Evolutionary conservation across 2,113 vertebrate species (phyloP), one percentile per base, ranked within the genome.

Genomic region (Esox niger): DNA sequence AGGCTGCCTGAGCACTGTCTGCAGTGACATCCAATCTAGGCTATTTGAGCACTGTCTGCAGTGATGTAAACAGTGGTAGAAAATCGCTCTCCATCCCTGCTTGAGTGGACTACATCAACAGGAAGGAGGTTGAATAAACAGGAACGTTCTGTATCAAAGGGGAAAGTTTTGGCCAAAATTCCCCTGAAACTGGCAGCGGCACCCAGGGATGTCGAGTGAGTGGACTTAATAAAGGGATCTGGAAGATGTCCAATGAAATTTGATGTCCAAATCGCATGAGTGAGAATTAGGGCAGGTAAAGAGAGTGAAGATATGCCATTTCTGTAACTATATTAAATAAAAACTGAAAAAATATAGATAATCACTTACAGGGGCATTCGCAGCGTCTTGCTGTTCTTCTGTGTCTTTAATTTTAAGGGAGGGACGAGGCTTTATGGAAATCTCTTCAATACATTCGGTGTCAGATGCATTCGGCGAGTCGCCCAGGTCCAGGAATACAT

Each of bases 401-500:
- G 82, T 61, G 54, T 96, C 95, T 73, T 91, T 91, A 82, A 76
- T n/a, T 4, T 43, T 43, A 17, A 43, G 38, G 20, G 88, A 84
- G 0, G 85, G 47, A 33, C 89, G 91, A 65, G 93, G 85, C 84
- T 91, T 95, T 68, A 91, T 78, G 0, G 89, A 82, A 2, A 87
- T 69, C 30, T 98, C 97, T 65, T 98, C 97, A 1, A 87, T 88
- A 75, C 94, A 92, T 84, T 99, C 97, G 4, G 92, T 96, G 87
- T 99, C 97, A 0, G 97, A 99, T 56, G 94, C 94, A 78, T 94
- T 95, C 74, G 96, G 96, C 59, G 96, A 98, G 82, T 99, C 96
- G 0, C 90, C 91, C 58, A 93, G 91, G 79, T 98, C 96, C 78
- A 94, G 90, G 89, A 96, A 94, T 79, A 98, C 97, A 38, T 98